Evolutionary conservation across 2,797 vertebrate species (phyloP).

Genomic region (Sciaenops ocellatus): DNA sequence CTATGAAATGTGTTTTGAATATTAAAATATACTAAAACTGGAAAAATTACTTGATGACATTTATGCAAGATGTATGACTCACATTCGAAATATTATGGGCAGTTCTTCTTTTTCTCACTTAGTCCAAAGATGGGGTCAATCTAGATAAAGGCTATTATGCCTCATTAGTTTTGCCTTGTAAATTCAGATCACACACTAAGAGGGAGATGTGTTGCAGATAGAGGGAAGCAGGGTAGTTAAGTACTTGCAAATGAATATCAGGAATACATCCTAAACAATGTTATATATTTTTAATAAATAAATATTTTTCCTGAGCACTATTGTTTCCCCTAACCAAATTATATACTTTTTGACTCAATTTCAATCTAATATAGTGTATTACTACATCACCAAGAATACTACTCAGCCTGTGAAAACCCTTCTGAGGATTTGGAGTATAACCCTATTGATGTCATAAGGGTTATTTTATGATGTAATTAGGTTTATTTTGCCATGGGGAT

Average conservation of each 20-base stretch:
- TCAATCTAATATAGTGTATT: background rate
- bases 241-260: background rate
- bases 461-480: constrained; percentile 2
- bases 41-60: background rate
- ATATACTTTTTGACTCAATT: background rate
- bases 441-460: background rate
- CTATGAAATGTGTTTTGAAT: background rate
- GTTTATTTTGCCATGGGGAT: background rate
- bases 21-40: background rate
- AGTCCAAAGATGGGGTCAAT: background rate
- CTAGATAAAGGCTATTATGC: background rate
- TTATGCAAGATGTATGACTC: background rate
- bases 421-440: background rate
- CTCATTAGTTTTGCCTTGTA: background rate
- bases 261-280: background rate
- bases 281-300: background rate
- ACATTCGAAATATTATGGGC: background rate
- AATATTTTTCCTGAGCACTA: background rate
- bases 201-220: background rate
- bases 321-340: too few species aligned
- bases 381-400: too few species aligned
- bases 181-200: background rate
- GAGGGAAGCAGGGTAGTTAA: background rate
- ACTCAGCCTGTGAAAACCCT: background rate
- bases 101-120: constrained; percentile 10